Conservation (phyloP, 2,113 vertebrate species). For the Procavia capensis region DNA sequence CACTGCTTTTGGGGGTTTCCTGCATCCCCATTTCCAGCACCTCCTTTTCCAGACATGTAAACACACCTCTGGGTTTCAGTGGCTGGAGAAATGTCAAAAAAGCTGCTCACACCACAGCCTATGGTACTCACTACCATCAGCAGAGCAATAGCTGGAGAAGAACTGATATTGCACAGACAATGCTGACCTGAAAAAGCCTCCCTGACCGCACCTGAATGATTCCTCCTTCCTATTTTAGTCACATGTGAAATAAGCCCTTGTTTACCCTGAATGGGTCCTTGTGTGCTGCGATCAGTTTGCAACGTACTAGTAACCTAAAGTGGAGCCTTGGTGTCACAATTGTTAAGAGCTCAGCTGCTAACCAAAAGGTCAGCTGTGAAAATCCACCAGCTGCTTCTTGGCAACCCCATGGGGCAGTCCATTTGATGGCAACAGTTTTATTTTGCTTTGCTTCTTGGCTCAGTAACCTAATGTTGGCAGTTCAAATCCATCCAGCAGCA, state of each 20-base stretch:
- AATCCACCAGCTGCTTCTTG: too few relatives aligned
- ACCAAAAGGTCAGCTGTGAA: too few relatives aligned
- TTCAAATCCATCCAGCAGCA: not conserved
- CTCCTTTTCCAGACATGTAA: not conserved
- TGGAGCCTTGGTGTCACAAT: too few relatives aligned
- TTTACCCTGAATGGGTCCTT: not conserved
- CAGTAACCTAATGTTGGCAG: not conserved
- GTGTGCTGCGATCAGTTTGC: not conserved
- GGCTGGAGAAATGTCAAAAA: not conserved
- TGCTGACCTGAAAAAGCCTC: not conserved
- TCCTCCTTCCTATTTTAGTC: not conserved
- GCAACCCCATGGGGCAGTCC: too few relatives aligned
- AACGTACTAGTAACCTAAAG: not conserved
- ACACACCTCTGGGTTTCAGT: not conserved
- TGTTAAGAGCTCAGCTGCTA: too few relatives aligned
- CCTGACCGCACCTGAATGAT: not conserved
- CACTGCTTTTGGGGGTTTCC: not conserved
- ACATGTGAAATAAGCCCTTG: not conserved
- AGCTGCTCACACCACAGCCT: not conserved
- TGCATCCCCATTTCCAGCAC: not conserved
- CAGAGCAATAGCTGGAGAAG: not conserved
- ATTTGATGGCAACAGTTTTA: too few relatives aligned
- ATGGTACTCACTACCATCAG: not conserved
- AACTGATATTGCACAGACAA: not conserved
- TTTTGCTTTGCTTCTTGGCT: too few relatives aligned